Percentiles rank a stretch among this genome's conserved stretches.
Conservation (phyloP, 2,797 vertebrate species). For the Mallotus villosus region DNA sequence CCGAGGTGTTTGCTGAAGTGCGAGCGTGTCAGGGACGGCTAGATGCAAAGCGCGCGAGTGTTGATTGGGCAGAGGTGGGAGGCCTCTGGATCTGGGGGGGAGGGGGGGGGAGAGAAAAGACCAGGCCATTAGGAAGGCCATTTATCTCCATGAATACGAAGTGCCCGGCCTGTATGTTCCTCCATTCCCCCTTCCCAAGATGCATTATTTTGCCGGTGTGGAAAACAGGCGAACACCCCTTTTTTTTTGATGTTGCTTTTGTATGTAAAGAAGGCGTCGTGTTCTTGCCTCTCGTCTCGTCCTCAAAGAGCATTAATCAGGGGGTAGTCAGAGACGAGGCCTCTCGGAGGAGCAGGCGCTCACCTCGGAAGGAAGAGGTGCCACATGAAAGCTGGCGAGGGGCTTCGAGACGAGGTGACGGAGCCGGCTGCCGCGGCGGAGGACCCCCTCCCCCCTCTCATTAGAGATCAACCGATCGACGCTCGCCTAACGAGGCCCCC, state of each 20-base stretch:
- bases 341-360: conserved; percentile 61
- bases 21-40: conserved; percentile 50
- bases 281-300: background rate
- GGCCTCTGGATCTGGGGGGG: conserved; percentile 14
- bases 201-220: conserved; percentile 40
- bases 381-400: conserved; percentile 55
- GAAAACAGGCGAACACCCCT: conserved; percentile 22
- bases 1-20: conserved; percentile 47
- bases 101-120: conserved; percentile 38
- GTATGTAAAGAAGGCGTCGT: conserved; percentile 49
- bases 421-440: conserved; percentile 30
- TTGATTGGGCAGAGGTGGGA: conserved; percentile 52
- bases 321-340: conserved; percentile 55
- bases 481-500: conserved; percentile 55
- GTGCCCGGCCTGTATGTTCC: conserved; percentile 19
- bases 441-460: conserved; percentile 54
- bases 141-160: conserved; percentile 31
- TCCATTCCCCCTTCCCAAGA: conserved; percentile 14
- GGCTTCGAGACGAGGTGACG: conserved; percentile 49
- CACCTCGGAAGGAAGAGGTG: conserved; percentile 51
- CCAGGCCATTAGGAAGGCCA: conserved; percentile 31
- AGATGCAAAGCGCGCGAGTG: conserved; percentile 37
- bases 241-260: conserved; percentile 30
- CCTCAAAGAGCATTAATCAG: conserved; percentile 66
- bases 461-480: conserved; percentile 65